Percentiles rank a stretch among this genome's conserved stretches.
phyloP scores from a whole-genome alignment of 2,888 invertebrate species.

The Xanthorhoe designata region DNA sequence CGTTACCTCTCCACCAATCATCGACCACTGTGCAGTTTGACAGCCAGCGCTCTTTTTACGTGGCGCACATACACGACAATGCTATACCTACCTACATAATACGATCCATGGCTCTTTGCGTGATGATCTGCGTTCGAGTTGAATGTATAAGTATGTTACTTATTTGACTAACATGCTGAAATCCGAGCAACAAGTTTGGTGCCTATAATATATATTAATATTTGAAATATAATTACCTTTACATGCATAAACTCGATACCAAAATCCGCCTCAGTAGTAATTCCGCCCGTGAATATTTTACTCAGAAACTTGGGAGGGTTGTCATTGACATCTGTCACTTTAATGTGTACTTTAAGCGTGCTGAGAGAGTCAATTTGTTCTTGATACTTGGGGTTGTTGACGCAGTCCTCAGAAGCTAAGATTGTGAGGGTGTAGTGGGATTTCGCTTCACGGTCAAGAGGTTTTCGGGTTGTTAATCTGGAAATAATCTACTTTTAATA shows the following conservation, averaged over 20 bases:
- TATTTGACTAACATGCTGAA: too few species aligned
- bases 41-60: too few species aligned
- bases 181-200: too few species aligned
- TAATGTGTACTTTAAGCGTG: conserved; percentile 88
- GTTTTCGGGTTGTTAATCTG: conserved; percentile 75
- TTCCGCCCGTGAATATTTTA: conserved; percentile 95
- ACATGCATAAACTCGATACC: conserved; percentile 94
- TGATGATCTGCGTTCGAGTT: too few species aligned
- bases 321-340: conserved; percentile 95
- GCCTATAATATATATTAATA: too few species aligned
- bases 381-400: conserved; percentile 79
- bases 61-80: too few species aligned
- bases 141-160: too few species aligned
- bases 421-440: conserved; percentile 89
- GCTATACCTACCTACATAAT: too few species aligned
- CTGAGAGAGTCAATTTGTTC: conserved; percentile 88
- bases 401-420: conserved; percentile 94
- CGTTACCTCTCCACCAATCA: too few species aligned
- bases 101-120: too few species aligned
- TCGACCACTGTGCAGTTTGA: too few species aligned
- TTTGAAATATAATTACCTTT: conserved; percentile 81
- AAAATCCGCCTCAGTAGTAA: conserved; percentile 96
- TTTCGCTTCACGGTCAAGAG: conserved; percentile 91
- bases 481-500: conserved; percentile 25
- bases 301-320: conserved; percentile 94